Conservation (phyloP, 2,797 vertebrate genomes). For the Falco columbarius region DNA sequence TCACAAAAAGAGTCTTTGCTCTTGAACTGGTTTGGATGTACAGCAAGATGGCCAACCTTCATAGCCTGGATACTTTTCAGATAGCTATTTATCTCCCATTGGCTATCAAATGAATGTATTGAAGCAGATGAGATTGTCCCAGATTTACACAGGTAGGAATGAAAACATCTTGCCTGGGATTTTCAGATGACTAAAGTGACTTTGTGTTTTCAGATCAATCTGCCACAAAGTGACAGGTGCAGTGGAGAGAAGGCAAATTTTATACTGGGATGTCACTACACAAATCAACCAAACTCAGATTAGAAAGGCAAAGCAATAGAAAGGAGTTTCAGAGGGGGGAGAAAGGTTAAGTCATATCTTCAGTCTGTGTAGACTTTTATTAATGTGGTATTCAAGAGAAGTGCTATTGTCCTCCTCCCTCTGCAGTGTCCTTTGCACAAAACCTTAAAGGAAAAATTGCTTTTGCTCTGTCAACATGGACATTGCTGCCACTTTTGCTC, state of each 20-base stretch:
- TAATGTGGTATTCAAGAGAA: background rate
- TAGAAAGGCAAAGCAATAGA: background rate
- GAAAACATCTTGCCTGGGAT: background rate
- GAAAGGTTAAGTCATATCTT: background rate
- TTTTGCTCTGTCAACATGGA: background rate
- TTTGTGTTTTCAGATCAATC: conserved; percentile 8
- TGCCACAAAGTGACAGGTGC: background rate
- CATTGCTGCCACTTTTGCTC: background rate
- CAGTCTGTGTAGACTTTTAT: background rate
- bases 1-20: background rate
- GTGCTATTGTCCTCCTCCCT: background rate
- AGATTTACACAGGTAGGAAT: background rate
- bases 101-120: background rate
- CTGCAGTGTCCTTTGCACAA: background rate
- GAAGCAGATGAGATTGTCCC: background rate
- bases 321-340: background rate
- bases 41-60: background rate
- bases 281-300: background rate
- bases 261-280: background rate
- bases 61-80: background rate
- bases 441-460: background rate
- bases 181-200: background rate
- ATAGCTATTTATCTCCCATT: background rate
- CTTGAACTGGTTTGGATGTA: background rate
- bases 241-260: background rate